These are phyloP conservation scores for Andrena minutula DNA, from an alignment of 2,888 invertebrate genomes.

Conservation along the genomic window DNA sequence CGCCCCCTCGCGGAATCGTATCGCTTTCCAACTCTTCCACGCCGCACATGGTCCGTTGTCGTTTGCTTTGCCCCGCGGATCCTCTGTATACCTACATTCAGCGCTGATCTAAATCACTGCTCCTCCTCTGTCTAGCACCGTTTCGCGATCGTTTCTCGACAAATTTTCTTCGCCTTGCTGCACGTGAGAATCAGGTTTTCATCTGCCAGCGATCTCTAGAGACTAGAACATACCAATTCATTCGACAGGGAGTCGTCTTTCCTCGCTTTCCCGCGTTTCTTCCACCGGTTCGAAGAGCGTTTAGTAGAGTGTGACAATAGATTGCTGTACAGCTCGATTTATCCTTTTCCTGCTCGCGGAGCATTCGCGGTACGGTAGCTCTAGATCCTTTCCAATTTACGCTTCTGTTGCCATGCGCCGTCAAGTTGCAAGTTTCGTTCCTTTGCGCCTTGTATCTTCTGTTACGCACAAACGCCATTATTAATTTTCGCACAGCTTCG, in stretches of 20 bases:
- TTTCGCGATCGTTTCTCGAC: background rate
- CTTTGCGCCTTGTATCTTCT: background rate
- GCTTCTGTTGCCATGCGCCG: background rate
- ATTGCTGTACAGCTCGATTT: background rate
- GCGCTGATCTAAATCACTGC: background rate
- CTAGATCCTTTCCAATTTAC: background rate
- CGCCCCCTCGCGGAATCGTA: background rate
- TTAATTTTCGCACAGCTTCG: background rate
- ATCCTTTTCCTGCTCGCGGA: background rate
- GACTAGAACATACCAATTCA: background rate
- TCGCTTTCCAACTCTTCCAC: conserved; percentile 7
- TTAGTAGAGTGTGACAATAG: background rate
- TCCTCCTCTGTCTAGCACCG: background rate
- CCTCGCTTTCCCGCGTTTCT: background rate
- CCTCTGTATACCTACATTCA: conserved; percentile 1
- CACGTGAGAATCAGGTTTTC: no score
- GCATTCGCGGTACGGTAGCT: background rate
- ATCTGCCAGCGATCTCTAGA: no score
- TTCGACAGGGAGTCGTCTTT: background rate
- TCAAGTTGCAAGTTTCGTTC: background rate
- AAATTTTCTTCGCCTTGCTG: background rate
- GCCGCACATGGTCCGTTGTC: background rate
- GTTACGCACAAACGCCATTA: background rate
- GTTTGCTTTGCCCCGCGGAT: conserved; percentile 6
- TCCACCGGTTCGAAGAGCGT: background rate